Evolutionary conservation across 2,797 vertebrate species (phyloP).

Genomic region (Perodicticus potto): DNA sequence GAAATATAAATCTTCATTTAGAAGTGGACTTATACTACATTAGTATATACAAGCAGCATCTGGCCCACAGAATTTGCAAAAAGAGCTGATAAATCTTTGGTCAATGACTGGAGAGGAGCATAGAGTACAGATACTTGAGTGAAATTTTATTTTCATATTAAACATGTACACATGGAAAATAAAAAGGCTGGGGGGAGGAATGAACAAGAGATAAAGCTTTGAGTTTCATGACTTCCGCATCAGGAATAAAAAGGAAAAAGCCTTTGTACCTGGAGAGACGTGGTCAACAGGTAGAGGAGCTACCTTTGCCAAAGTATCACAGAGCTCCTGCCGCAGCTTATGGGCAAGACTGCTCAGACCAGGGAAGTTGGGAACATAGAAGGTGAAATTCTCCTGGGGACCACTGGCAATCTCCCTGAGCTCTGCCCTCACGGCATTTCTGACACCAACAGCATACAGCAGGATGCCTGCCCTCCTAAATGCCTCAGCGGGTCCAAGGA

Average conservation of each 20-base stretch:
- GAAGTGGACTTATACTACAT: not conserved
- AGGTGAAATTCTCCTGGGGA: conserved; percentile 87
- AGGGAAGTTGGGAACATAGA: conserved; percentile 87
- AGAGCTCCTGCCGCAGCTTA: conserved; percentile 89
- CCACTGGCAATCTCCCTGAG: conserved; percentile 88
- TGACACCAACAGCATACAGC: conserved; percentile 90
- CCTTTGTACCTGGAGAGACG: conserved; percentile 86
- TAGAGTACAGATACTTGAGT: too few species aligned
- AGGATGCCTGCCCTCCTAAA: conserved; percentile 87
- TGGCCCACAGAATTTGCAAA: not conserved
- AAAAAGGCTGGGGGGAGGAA: not conserved
- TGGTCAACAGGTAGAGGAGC: conserved; percentile 83
- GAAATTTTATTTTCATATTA: not conserved
- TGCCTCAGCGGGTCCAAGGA: conserved; percentile 78
- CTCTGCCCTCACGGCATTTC: conserved; percentile 87
- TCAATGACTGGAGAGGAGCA: not conserved
- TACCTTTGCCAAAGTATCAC: conserved; percentile 88
- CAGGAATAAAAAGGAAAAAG: not conserved
- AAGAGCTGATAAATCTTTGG: not conserved
- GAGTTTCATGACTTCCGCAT: not conserved
- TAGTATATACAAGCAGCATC: not conserved
- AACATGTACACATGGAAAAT: not conserved
- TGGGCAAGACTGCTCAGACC: conserved; percentile 88
- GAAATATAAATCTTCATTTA: not conserved
- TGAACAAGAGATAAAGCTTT: not conserved